Conservation (phyloP, 2,888 invertebrate genomes). For the Notodonta ziczac region DNA sequence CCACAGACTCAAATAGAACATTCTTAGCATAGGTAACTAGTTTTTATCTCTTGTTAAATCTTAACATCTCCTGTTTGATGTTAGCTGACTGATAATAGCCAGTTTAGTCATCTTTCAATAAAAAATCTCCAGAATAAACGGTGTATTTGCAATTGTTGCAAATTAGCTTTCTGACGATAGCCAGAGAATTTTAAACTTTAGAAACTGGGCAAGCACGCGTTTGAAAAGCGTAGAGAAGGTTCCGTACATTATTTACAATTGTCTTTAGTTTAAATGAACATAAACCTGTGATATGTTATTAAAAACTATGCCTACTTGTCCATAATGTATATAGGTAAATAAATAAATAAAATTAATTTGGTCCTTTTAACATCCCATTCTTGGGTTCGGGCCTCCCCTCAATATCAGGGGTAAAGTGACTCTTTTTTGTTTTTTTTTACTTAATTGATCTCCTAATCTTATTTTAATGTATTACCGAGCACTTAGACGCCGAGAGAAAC, state of each 20-base stretch:
- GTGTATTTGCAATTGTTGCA: neutral
- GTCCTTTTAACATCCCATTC: too few species aligned
- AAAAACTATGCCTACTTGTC: too few species aligned
- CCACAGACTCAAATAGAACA: slow-evolving; percentile 1
- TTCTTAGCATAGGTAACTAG: neutral
- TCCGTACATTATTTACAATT: neutral
- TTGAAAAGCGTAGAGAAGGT: neutral
- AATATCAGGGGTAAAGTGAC: too few species aligned
- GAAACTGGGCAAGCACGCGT: neutral
- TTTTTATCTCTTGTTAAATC: neutral
- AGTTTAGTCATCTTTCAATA: neutral
- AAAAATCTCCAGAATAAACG: neutral
- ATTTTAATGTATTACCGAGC: too few species aligned
- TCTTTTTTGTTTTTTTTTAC: too few species aligned
- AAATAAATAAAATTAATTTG: too few species aligned
- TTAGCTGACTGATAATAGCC: neutral
- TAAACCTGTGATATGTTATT: too few species aligned
- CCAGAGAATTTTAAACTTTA: neutral
- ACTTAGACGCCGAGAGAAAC: too few species aligned
- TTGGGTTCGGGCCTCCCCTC: too few species aligned
- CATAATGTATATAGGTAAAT: too few species aligned
- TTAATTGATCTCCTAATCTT: too few species aligned
- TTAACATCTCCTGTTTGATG: neutral
- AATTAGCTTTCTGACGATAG: neutral
- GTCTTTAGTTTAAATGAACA: too few species aligned